Percentiles rank a stretch among this genome's conserved stretches.
Evolutionary conservation across 2,113 vertebrate genomes (phyloP).

Genomic region (Excalfactoria chinensis): DNA sequence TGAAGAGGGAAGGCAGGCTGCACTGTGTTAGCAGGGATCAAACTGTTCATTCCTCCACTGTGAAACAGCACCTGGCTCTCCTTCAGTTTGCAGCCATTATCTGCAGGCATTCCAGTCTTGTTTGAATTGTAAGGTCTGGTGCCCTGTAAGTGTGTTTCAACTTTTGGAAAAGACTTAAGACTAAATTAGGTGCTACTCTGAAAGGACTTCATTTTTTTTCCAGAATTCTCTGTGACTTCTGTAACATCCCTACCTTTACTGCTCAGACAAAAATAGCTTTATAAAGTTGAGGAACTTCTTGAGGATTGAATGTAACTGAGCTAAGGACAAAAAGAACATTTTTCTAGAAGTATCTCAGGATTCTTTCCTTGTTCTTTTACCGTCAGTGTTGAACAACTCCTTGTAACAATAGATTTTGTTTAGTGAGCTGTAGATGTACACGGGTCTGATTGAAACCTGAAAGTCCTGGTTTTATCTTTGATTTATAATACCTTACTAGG

Average conservation of each 20-base stretch:
- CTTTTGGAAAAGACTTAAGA: constrained; percentile 18
- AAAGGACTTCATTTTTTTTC: constrained; percentile 19
- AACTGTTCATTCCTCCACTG: neutral
- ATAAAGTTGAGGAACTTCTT: constrained; percentile 28
- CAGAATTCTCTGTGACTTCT: constrained; percentile 40
- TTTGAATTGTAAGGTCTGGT: neutral
- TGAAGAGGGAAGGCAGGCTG: neutral
- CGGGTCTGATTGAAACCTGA: constrained; percentile 26
- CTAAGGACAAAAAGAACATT: neutral
- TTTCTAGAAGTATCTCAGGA: constrained; percentile 4
- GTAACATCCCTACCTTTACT: constrained; percentile 20
- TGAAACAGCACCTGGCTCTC: neutral
- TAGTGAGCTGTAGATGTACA: neutral
- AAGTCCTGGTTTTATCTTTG: neutral
- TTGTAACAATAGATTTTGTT: neutral
- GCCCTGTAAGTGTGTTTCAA: constrained; percentile 26
- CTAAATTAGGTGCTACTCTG: neutral
- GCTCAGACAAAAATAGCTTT: constrained; percentile 45
- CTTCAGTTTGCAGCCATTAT: neutral
- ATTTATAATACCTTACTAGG: neutral
- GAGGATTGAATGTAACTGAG: neutral
- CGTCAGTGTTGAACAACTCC: neutral
- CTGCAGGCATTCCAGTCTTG: neutral
- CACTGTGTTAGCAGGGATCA: neutral
- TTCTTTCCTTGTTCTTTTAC: constrained; percentile 7